Percentiles rank a stretch among this genome's conserved stretches.
Conservation (phyloP, 2,797 vertebrate species). For the Manis crassicaudata region DNA sequence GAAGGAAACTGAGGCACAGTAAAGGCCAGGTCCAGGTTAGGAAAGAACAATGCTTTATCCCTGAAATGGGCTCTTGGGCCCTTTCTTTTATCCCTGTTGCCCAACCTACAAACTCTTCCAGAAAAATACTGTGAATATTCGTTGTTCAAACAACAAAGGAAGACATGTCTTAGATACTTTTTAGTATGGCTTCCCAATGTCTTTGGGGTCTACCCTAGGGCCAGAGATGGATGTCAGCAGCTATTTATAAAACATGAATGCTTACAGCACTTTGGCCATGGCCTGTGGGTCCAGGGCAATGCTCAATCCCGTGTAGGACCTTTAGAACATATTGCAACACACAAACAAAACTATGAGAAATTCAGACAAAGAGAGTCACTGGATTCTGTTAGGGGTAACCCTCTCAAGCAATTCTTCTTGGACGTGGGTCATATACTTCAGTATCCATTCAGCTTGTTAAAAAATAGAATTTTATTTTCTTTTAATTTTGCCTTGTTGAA, state of each 20-base stretch:
- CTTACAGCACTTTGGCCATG: not conserved
- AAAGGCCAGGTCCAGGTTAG: not conserved
- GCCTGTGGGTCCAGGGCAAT: not conserved
- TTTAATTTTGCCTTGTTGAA: not conserved
- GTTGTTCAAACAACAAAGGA: not conserved
- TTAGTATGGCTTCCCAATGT: not conserved
- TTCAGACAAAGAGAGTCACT: not conserved
- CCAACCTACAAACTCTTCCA: not conserved
- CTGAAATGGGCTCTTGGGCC: not conserved
- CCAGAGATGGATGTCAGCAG: not conserved
- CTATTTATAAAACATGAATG: not conserved
- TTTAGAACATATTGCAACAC: not conserved
- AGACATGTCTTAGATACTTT: not conserved
- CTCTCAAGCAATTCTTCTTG: not conserved
- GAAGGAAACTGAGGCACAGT: conserved; percentile 38
- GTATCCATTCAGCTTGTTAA: not conserved
- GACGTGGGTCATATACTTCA: not conserved
- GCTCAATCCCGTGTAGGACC: no score
- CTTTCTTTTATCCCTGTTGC: not conserved
- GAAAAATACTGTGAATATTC: not conserved
- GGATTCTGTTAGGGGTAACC: not conserved
- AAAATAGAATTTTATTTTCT: not conserved
- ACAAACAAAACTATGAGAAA: not conserved
- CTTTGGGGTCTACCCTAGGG: not conserved
- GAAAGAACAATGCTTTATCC: not conserved